phyloP scores from a whole-genome alignment of 2,888 invertebrate species.

The Hoplodrina blanda region DNA sequence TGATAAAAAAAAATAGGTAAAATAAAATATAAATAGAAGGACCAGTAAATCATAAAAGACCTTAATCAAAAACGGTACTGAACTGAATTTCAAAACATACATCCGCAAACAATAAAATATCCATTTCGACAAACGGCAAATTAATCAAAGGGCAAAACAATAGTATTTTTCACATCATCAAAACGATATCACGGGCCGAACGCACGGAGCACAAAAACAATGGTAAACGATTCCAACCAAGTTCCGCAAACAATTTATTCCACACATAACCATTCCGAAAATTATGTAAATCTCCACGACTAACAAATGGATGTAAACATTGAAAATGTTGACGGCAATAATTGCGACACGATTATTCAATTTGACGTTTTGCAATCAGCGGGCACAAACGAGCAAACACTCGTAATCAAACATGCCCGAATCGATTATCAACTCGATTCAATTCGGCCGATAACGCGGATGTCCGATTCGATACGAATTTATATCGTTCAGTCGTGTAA shows the following conservation, averaged over 20 bases:
- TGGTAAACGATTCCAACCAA: constrained; percentile 40
- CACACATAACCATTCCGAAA: constrained; percentile 59
- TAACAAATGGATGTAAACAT: constrained; percentile 79
- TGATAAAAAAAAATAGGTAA: too few relatives aligned
- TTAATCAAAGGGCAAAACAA: constrained; percentile 15
- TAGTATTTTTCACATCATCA: constrained; percentile 35
- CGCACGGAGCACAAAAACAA: constrained; percentile 45
- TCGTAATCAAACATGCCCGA: constrained; percentile 83
- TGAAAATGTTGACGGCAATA: constrained; percentile 79
- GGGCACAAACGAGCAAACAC: constrained; percentile 87
- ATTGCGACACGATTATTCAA: constrained; percentile 88
- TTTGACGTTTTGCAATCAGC: constrained; percentile 89
- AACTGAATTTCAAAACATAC: background rate
- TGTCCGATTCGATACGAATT: constrained; percentile 67
- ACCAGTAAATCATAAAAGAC: background rate
- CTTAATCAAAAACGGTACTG: background rate
- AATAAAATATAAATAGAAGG: too few relatives aligned
- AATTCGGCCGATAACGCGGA: constrained; percentile 67
- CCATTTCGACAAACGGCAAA: constrained; percentile 1
- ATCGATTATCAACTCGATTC: constrained; percentile 86
- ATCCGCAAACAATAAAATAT: background rate
- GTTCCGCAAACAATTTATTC: constrained; percentile 61
- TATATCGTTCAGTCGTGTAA: constrained; percentile 63
- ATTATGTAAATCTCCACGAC: constrained; percentile 74
- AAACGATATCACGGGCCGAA: constrained; percentile 37